phyloP scores from a whole-genome alignment of 37 sponge, comb jelly and placozoan species.

The Theonella swinhoei region DNA sequence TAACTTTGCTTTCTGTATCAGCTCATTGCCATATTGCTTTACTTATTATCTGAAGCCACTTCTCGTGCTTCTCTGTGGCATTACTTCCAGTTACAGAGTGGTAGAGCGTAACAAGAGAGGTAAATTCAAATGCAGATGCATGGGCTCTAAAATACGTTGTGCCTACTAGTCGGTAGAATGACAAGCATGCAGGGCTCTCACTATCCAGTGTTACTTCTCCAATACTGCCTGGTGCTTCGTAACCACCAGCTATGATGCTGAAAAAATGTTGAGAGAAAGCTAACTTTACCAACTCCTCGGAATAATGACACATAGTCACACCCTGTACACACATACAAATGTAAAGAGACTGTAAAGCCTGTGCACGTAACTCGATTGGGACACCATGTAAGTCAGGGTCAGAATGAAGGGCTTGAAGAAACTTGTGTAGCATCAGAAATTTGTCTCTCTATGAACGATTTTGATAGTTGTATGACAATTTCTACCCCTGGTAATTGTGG shows the following conservation, averaged over 20 bases:
- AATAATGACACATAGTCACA: constrained; percentile 30
- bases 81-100: neutral
- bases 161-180: constrained; percentile 27
- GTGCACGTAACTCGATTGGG: too few relatives aligned
- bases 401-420: too few relatives aligned
- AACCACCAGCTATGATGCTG: constrained; percentile 5
- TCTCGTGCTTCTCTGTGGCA: neutral
- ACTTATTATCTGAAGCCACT: constrained; percentile 28
- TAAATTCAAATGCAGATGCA: too few relatives aligned
- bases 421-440: too few relatives aligned
- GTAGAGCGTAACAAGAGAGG: neutral
- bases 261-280: constrained; percentile 16
- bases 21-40: constrained; percentile 15
- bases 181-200: neutral
- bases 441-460: too few relatives aligned
- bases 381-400: too few relatives aligned
- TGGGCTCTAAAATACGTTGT: constrained; percentile 31
- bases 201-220: neutral
- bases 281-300: constrained; percentile 15
- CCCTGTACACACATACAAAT: too few relatives aligned
- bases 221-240: constrained; percentile 11
- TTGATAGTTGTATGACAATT: too few relatives aligned
- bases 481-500: too few relatives aligned
- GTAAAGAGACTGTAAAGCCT: too few relatives aligned
- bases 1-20: constrained; percentile 3